Conservation (phyloP, 2,888 invertebrate genomes). For the Mechanitis messenoides region DNA sequence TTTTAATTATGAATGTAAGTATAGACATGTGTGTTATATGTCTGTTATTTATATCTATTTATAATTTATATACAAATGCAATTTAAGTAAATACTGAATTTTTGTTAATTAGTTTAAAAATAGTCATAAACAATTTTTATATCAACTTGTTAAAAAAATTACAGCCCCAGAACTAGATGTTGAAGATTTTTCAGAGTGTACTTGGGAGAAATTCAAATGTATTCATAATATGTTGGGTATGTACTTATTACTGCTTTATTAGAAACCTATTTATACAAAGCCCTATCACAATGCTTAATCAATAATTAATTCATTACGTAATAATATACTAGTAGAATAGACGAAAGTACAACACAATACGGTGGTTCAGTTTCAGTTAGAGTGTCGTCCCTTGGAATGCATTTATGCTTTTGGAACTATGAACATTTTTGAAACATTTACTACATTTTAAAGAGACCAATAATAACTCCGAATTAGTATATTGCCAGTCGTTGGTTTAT, state of each 20-base stretch:
- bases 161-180: conserved; percentile 42
- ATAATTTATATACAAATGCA: not conserved
- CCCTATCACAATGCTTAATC: no score
- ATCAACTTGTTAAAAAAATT: not conserved
- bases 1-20: conserved; percentile 49
- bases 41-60: not conserved
- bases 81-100: no score
- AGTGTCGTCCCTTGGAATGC: not conserved
- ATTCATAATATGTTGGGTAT: conserved; percentile 47
- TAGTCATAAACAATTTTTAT: no score
- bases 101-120: not conserved
- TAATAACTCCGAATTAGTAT: no score
- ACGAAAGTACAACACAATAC: no score
- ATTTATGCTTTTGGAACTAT: not conserved
- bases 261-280: no score
- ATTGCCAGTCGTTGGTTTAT: no score
- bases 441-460: no score
- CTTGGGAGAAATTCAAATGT: conserved; percentile 53
- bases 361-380: not conserved
- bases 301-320: no score
- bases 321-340: no score
- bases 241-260: conserved; percentile 13
- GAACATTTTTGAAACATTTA: no score
- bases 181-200: conserved; percentile 41
- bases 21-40: not conserved